Evolutionary conservation across 2,797 vertebrate genomes (phyloP).

Genomic region (Macropus fuliginosus): DNA sequence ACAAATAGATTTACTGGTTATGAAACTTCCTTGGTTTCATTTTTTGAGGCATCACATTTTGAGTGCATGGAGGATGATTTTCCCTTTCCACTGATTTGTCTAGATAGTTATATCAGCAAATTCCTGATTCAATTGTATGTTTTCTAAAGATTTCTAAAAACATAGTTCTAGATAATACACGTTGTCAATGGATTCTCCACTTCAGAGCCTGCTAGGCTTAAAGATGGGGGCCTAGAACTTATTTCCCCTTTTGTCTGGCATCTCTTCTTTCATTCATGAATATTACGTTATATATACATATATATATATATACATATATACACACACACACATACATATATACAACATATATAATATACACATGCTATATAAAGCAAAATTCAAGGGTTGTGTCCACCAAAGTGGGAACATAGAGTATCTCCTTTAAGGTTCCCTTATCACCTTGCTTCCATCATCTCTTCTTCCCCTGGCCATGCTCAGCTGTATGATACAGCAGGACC

Average conservation of each 20-base stretch:
- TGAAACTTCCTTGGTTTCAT: background rate
- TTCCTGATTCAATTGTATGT: constrained; percentile 2
- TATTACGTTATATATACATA: background rate
- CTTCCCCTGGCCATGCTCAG: constrained; percentile 31
- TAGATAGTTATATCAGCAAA: constrained; percentile 14
- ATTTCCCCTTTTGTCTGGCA: background rate
- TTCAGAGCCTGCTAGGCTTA: background rate
- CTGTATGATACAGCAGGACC: background rate
- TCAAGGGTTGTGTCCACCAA: background rate
- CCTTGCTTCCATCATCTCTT: constrained; percentile 34
- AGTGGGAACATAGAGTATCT: background rate
- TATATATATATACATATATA: too few relatives aligned
- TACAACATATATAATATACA: too few relatives aligned
- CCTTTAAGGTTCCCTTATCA: constrained; percentile 2
- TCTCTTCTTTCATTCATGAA: background rate
- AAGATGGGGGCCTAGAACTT: constrained; percentile 5
- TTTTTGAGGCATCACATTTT: background rate
- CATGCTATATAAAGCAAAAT: background rate
- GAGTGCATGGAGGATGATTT: background rate
- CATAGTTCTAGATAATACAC: constrained; percentile 46
- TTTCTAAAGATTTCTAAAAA: constrained; percentile 51
- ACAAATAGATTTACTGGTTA: too few relatives aligned
- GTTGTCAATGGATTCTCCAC: constrained; percentile 5
- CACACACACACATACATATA: too few relatives aligned
- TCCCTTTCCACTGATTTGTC: background rate